Evolutionary conservation across 64 coral and sea anemone genomes (phyloP), one percentile per base, ranked within the genome.

Genomic region (Anthopleura sola): DNA sequence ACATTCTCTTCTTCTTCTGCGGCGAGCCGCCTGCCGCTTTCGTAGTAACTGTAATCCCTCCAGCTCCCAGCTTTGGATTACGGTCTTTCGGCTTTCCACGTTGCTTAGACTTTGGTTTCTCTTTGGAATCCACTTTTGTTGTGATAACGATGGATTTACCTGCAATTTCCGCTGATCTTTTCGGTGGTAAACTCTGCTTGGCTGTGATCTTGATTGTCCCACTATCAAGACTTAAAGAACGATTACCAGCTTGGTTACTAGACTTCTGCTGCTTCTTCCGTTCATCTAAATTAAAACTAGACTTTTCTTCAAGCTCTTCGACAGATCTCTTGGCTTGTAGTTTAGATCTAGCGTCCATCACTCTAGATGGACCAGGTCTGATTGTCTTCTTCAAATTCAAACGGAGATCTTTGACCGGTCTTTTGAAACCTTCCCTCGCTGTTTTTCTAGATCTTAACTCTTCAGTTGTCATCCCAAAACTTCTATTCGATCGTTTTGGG

Each of bases 151-250:
- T 91, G 2, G 89, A 86, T 31, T 86, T 33, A 48, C 89, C 89
- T 32, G 85, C 81, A n/a, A 91, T 26, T 36, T 75, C 58, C 20
- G 89, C 89, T 44, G 75, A 81, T 38, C 89, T 55, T 29, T 86
- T 60, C n/a, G 89, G 83, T n/a, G 89, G 89, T 10, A 91, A 33
- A 21, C 85, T 75, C 37, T 86, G 89, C 32, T 85, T 85, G 34
- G 89, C 58, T 21, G 89, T 91, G 36, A 91, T 85, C 60, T 86
- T 75, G 49, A 91, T 91, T 8, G 83, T 78, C 33, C 84, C 55
- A 16, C 83, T 82, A 31, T 77, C 84, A 66, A 91, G 62, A 2
- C 62, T 86, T 23, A 91, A 39, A 15, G 89, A 91, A 28, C 89
- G 76, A 81, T 91, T 91, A 71, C 66, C 28, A 71, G 14, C 29